Conservation (phyloP, 2,113 vertebrate genomes). For the Leptosomus discolor region DNA sequence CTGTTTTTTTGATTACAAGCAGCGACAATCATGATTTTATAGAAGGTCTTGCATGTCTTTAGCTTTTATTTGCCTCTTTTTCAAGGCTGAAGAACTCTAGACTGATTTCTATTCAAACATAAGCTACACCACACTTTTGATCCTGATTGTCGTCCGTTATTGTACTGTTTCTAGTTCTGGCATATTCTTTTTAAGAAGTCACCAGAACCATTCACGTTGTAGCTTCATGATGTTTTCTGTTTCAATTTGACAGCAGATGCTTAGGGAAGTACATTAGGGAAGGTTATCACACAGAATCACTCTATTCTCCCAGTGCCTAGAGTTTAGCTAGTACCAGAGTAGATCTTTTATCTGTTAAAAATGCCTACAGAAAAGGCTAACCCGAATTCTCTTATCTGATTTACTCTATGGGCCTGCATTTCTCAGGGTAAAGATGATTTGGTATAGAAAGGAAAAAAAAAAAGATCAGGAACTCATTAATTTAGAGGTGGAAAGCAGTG, state of each 20-base stretch:
- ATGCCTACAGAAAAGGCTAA: background rate
- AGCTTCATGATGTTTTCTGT: background rate
- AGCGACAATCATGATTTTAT: background rate
- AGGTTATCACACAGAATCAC: background rate
- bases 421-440: background rate
- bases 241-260: background rate
- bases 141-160: background rate
- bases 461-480: background rate
- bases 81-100: background rate
- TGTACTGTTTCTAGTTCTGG: background rate
- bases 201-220: background rate
- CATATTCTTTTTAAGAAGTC: background rate
- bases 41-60: background rate
- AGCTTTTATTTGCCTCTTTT: background rate
- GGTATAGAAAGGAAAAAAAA: background rate
- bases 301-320: background rate
- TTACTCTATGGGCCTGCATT: background rate
- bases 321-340: background rate
- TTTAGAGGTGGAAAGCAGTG: background rate
- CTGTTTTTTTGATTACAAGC: background rate
- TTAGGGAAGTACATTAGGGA: background rate
- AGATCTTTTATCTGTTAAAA: background rate
- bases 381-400: background rate
- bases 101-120: background rate
- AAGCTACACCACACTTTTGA: fast-evolving